Base-by-base conservation (phyloP, 2,113 vertebrate genomes). In the Rhea pennata region DNA sequence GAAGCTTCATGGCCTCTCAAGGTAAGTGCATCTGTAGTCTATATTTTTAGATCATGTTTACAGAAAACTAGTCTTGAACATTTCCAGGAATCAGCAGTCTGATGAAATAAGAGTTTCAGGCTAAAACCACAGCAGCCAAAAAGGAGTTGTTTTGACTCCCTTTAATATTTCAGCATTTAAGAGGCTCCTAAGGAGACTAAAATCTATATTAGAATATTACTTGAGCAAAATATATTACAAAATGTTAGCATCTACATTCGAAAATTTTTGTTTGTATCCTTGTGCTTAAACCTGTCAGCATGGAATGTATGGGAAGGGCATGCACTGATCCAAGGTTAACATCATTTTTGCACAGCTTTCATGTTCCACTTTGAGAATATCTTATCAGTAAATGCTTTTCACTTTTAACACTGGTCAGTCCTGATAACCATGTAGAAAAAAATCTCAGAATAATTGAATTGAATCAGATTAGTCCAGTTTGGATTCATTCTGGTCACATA, bases 1-100 rank as follows among this genome's bases (percentile, higher is more conserved):
- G 97, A 94, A 96, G 95, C 97, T 96, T 93, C 97, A 98, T 98
- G 98, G 97, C 97, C 93, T 98, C 97, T 95, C 97, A 97, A 98
- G 98, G 98, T 98, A 98, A 98, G 98, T 92, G 79, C 84, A 96
- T 93, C 92, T 92, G 53, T 71, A 96, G 87, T 56, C 94, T 93
- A 44, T 92, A 92, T 96, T 95, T 97, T 97, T 93, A 78, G 77
- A 86, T 88, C 42, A 53, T 87, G 83, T 92, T 91, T 92, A 93
- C 78, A 95, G 87, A 96, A 93, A 93, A 84, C 59, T 54, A 59
- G 84, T 50, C 72, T 58, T 54, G 24, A 88, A 77, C 12, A 0
- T 81, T 86, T 88, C 80, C 80, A 97, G 91, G 61, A 95, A 72
- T 95, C 84, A 95, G 90, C 80, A 92, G 85, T 72, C 59, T 88